A percentile compares a stretch with the other conserved stretches of the same genome.
Conservation (phyloP, 2,888 invertebrate species). For the Plemyria rubiginata region DNA sequence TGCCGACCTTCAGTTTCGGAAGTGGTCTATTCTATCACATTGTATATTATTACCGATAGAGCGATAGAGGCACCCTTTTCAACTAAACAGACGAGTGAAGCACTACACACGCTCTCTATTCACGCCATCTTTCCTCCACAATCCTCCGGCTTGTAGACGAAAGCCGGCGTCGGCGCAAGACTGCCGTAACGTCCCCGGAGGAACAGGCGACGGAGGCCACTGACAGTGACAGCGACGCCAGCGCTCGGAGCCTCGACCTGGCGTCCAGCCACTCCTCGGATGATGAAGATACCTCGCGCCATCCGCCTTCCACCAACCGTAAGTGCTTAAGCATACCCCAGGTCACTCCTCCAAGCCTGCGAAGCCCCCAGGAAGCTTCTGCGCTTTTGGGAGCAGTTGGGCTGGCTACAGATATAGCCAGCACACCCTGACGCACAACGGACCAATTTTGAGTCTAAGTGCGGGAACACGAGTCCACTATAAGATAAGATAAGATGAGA, state of each 20-base stretch:
- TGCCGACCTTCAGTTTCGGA: no score
- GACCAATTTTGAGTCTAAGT: no score
- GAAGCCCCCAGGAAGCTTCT: no score
- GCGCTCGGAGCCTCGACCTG: conserved; percentile 93
- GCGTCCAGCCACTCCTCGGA: conserved; percentile 98
- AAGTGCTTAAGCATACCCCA: no score
- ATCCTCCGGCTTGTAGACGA: conserved; percentile 54
- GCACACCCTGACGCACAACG: no score
- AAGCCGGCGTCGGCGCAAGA: conserved; percentile 66
- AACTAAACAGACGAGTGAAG: background rate
- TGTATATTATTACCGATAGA: no score
- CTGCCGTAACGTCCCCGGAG: conserved; percentile 41
- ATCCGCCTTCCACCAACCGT: conserved; percentile 56
- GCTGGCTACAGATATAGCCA: no score
- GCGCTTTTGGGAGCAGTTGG: no score
- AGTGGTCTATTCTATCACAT: no score
- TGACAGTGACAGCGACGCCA: conserved; percentile 92
- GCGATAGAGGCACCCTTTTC: background rate
- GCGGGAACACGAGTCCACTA: no score
- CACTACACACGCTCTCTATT: background rate
- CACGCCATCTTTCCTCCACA: conserved; percentile 10
- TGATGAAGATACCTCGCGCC: conserved; percentile 88
- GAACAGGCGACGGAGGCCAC: conserved; percentile 86
- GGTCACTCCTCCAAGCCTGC: no score
- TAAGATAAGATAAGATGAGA: no score